Conservation (phyloP, 2,113 vertebrate species). For the Varanus komodoensis region DNA sequence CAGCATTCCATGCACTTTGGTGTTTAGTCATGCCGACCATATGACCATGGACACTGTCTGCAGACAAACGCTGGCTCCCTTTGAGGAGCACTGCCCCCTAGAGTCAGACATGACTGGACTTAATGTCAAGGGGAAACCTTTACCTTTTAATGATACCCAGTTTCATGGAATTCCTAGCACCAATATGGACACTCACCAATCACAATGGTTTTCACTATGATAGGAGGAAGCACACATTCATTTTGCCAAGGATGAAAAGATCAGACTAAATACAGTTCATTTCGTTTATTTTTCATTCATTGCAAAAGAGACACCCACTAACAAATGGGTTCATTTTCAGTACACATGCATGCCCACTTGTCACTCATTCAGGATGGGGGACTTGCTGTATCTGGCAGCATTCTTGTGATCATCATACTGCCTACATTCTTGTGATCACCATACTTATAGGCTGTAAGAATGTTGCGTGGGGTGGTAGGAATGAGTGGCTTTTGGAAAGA, state of each 20-base stretch:
- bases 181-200: background rate
- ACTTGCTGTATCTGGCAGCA: background rate
- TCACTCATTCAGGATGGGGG: background rate
- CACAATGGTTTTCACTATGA: background rate
- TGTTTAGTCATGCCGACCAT: too few species aligned
- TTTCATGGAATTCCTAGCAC: background rate
- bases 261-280: background rate
- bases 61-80: too few species aligned
- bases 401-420: background rate
- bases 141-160: background rate
- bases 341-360: background rate
- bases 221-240: background rate
- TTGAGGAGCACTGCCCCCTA: too few species aligned
- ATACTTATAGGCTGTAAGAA: background rate
- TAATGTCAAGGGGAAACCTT: too few species aligned
- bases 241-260: background rate
- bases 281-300: background rate
- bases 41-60: too few species aligned
- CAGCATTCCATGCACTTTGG: too few species aligned
- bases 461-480: background rate
- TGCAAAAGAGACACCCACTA: background rate
- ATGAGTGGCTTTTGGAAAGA: too few species aligned
- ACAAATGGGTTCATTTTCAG: background rate
- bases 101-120: too few species aligned
- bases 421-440: background rate